Conservation (phyloP, 1,140 invertebrate genomes). For the Papilio aristodemus region DNA sequence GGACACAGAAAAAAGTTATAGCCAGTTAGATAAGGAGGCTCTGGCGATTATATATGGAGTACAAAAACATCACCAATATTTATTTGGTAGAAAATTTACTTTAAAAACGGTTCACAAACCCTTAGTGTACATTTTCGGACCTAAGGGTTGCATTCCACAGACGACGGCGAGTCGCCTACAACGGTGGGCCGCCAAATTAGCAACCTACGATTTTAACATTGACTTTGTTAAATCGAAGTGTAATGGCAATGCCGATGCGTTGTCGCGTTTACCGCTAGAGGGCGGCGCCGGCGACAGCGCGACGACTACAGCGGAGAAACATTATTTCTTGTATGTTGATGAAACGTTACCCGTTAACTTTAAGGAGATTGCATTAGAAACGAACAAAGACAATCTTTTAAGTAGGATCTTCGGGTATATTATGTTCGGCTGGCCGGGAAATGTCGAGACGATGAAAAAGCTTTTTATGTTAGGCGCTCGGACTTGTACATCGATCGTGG, state of each 20-base stretch:
- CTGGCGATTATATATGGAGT: constrained; percentile 42
- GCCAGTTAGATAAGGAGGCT: constrained; percentile 40
- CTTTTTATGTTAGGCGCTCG: constrained; percentile 36
- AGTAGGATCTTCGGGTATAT: constrained; percentile 43
- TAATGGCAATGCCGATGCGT: constrained; percentile 43
- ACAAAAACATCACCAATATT: constrained; percentile 40
- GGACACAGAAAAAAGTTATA: constrained; percentile 37
- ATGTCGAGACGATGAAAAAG: constrained; percentile 33
- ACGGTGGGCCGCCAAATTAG: constrained; percentile 43
- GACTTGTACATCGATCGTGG: constrained; percentile 39
- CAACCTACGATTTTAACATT: constrained; percentile 46
- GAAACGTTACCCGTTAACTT: constrained; percentile 40
- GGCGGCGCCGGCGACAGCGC: neutral
- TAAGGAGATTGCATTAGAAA: constrained; percentile 39
- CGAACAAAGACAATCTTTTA: constrained; percentile 41
- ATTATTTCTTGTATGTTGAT: constrained; percentile 41
- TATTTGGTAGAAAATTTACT: constrained; percentile 38
- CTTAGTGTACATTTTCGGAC: constrained; percentile 52
- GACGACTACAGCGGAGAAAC: neutral
- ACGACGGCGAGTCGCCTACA: constrained; percentile 50
- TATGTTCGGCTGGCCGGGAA: constrained; percentile 43
- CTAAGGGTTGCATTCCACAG: constrained; percentile 42
- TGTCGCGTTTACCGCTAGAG: constrained; percentile 46
- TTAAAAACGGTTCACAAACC: constrained; percentile 38
- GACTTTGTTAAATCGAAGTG: constrained; percentile 40